Base-by-base conservation (phyloP, 2,113 vertebrate species). In the Hypanus sabinus region DNA sequence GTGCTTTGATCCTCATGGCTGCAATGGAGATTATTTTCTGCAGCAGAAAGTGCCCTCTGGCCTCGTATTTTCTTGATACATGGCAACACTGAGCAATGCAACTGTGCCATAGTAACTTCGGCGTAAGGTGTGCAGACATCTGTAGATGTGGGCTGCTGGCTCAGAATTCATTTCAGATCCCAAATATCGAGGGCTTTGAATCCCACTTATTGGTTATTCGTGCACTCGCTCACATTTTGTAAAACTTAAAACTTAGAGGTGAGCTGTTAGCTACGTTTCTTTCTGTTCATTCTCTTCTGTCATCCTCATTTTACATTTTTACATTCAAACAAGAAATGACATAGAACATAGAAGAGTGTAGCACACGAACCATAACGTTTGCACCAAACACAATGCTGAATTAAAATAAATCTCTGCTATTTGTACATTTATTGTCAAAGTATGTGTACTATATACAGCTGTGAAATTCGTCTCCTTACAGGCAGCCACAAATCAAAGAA, bases 61-160 rank as follows among this genome's bases (percentile, higher is more conserved):
- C 91, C 55, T 30, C 46, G 33, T 55, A 93, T 93, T 55, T 75
- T 14, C 91, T 93, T 75, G 65, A 92, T 92, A 36, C 62, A 92
- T 92, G 38, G 91, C 24, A 36, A 46, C 70, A 46, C 38, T 93
- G 91, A 93, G 55, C 38, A 93, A 38, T 93, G 38, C 73, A 33
- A 93, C 33, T 24, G 11, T 68, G 90, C 9, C 91, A 73, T 38
- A 73, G 68, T 3, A 75, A 38, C 33, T 75, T 93, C 33, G 14
- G 3, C 73, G 6, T 73, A 73, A 73, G 70, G 36, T 30, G 70
- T 73, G 70, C 5, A 24, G 91, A 10, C 85, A 93, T 73, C 22
- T 22, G 4, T 55, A 87, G 68, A 71, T 38, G 11, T 55, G 68
- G 22, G 68, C 68, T 55, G 38, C 24, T 30, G 68, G 38, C 36